Evolutionary conservation across 1,140 invertebrate species (phyloP).

Genomic region (Heliconius eleuchia): DNA sequence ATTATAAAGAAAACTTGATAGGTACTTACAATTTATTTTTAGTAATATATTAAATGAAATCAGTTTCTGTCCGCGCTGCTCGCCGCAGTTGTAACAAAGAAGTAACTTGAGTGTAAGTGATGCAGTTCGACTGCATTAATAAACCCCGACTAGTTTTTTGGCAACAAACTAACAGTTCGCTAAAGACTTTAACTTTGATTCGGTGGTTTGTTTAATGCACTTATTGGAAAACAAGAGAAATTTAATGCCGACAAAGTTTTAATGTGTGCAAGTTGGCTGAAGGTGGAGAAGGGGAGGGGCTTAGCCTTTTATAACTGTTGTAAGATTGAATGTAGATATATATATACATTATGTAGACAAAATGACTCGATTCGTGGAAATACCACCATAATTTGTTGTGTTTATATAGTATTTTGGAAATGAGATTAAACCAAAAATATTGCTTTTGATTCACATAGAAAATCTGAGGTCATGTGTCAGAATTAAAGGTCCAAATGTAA

Average conservation of each 20-base stretch:
- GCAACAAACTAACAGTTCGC: slow-evolving; percentile 46
- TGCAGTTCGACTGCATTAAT: slow-evolving; percentile 63
- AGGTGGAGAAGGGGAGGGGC: not conserved
- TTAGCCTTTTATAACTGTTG: not conserved
- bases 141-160: slow-evolving; percentile 65
- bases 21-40: not conserved
- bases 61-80: slow-evolving; percentile 13
- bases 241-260: slow-evolving; percentile 35
- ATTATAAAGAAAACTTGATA: too few species aligned
- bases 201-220: slow-evolving; percentile 38
- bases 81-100: slow-evolving; percentile 48
- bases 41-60: not conserved
- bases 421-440: too few species aligned
- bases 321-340: not conserved
- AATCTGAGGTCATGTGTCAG: too few species aligned
- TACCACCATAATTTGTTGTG: too few species aligned
- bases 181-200: slow-evolving; percentile 43
- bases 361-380: too few species aligned
- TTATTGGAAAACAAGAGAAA: slow-evolving; percentile 40
- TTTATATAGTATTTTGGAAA: too few species aligned
- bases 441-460: too few species aligned
- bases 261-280: slow-evolving; percentile 25
- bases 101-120: slow-evolving; percentile 57
- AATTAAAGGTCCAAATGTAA: too few species aligned
- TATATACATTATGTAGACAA: too few species aligned